These are phyloP conservation scores for Channa maculata DNA, from an alignment of 2,113 vertebrate genomes.

Conservation along the genomic window DNA sequence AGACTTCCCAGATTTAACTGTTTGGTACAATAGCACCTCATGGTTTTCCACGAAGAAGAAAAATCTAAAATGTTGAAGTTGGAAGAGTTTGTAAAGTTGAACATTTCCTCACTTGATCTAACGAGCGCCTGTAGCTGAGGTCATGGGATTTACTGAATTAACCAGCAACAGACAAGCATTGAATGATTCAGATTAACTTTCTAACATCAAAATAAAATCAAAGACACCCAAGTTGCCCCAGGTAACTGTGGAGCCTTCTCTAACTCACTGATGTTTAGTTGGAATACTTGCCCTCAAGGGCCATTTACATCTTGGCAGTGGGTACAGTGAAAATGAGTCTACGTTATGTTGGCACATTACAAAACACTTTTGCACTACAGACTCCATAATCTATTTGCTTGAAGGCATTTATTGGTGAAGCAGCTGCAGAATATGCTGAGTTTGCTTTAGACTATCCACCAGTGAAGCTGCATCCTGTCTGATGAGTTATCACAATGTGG, in stretches of 20 bases:
- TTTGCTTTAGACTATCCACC: background rate
- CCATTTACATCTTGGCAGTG: background rate
- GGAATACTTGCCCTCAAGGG: background rate
- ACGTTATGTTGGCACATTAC: background rate
- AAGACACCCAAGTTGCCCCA: background rate
- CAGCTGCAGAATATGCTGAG: conserved; percentile 8
- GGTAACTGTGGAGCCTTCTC: conserved; percentile 2
- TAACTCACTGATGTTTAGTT: conserved; percentile 16
- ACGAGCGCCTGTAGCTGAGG: conserved; percentile 1
- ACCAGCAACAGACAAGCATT: background rate
- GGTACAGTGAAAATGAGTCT: conserved; percentile 5
- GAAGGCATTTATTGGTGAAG: background rate
- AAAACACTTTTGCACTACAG: background rate
- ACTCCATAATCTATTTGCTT: background rate
- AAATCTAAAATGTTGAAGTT: background rate
- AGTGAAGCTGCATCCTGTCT: conserved; percentile 8
- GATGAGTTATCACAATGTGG: no score
- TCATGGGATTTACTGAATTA: background rate
- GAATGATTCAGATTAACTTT: conserved; percentile 13
- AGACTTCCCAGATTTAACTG: background rate
- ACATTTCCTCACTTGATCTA: conserved; percentile 1
- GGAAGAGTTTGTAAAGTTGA: background rate
- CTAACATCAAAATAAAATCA: conserved; percentile 5
- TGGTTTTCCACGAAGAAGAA: background rate
- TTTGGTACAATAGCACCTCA: background rate